These are phyloP conservation scores for Scaptomyza flava DNA, from an alignment of 2,888 invertebrate genomes.

Conservation along the genomic window DNA sequence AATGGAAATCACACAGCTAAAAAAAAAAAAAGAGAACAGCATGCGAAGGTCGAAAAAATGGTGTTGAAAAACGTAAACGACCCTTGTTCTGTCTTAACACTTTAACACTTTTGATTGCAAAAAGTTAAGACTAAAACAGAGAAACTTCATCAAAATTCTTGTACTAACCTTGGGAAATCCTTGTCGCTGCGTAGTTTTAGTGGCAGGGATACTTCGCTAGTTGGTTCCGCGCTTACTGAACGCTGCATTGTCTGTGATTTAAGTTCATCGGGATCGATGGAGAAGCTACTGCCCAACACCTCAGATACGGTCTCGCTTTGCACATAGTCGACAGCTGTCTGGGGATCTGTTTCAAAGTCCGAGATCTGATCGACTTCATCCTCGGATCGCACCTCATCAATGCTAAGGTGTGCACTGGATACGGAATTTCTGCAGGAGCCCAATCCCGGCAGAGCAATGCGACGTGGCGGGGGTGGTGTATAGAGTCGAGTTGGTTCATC, in stretches of 20 bases:
- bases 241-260: slow-evolving; percentile 49
- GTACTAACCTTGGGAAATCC: slow-evolving; percentile 78
- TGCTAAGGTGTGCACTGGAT: slow-evolving; percentile 60
- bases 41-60: slow-evolving; percentile 20
- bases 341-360: slow-evolving; percentile 61
- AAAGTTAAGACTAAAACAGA: too few relatives aligned
- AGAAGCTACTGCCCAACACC: slow-evolving; percentile 29
- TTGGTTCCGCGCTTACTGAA: slow-evolving; percentile 57
- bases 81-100: too few relatives aligned
- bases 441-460: slow-evolving; percentile 57
- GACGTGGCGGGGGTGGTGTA: slow-evolving; percentile 56
- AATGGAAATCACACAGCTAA: slow-evolving; percentile 38
- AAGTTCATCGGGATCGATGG: slow-evolving; percentile 13
- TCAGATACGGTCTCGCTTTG: slow-evolving; percentile 65
- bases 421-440: slow-evolving; percentile 35
- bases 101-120: too few relatives aligned
- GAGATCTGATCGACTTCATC: slow-evolving; percentile 82
- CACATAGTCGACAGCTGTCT: slow-evolving; percentile 49
- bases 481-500: not conserved
- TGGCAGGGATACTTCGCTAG: slow-evolving; percentile 2
- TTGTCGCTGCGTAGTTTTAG: slow-evolving; percentile 47
- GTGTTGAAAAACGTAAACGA: slow-evolving; percentile 12
- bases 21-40: slow-evolving; percentile 2
- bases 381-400: slow-evolving; percentile 82
- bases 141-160: too few relatives aligned